These are phyloP conservation scores for Lithobates sylvaticus DNA, from an alignment of 2,797 vertebrate genomes.

Conservation along the genomic window DNA sequence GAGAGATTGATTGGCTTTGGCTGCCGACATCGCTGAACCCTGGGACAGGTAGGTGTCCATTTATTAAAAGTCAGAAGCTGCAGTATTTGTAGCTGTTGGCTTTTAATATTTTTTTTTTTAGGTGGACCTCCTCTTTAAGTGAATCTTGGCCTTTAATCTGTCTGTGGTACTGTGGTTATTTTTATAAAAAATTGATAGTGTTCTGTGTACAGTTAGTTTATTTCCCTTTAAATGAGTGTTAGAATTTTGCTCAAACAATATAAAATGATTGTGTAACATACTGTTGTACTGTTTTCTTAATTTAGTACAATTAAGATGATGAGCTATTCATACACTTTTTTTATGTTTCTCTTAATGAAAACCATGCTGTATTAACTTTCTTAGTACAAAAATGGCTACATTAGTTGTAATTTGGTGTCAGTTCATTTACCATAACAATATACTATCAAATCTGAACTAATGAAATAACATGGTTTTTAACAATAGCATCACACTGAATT, in stretches of 20 bases:
- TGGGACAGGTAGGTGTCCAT: too few relatives aligned
- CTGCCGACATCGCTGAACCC: too few relatives aligned
- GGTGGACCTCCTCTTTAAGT: too few relatives aligned
- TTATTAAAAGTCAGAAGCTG: too few relatives aligned
- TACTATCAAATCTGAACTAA: slow-evolving; percentile 67
- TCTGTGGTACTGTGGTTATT: not conserved
- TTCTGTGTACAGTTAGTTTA: not conserved
- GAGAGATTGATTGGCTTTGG: too few relatives aligned
- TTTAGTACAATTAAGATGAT: slow-evolving; percentile 12
- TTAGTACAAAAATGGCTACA: slow-evolving; percentile 57
- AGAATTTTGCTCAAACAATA: not conserved
- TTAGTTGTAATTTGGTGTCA: slow-evolving; percentile 67
- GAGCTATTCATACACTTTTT: slow-evolving; percentile 15
- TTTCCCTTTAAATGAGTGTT: not conserved
- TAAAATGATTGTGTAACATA: not conserved
- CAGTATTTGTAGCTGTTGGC: too few relatives aligned
- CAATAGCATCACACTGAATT: slow-evolving; percentile 73
- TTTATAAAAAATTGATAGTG: not conserved
- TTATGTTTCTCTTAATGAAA: slow-evolving; percentile 62
- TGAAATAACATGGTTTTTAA: slow-evolving; percentile 71
- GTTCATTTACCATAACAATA: slow-evolving; percentile 70
- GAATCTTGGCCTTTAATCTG: not conserved
- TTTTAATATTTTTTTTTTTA: too few relatives aligned
- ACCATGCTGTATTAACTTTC: slow-evolving; percentile 60
- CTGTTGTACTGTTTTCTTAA: slow-evolving; percentile 3